Evolutionary conservation across 2,797 vertebrate genomes (phyloP).

Genomic region (Pantherophis alleghaniensis): DNA sequence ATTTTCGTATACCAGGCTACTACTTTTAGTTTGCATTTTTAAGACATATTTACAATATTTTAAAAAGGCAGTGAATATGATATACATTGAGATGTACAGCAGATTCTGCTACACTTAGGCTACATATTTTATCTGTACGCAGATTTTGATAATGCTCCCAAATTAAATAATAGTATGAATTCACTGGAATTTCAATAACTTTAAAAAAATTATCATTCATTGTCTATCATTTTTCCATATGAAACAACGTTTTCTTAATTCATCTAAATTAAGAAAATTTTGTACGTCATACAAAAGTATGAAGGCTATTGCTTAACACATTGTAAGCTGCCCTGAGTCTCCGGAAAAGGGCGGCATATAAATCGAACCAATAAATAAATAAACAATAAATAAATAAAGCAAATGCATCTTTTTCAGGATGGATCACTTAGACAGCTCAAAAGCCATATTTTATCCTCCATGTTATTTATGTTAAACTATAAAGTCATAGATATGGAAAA

Average conservation of each 20-base stretch:
- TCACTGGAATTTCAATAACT: neutral
- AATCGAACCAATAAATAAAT: too few relatives aligned
- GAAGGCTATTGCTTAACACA: too few relatives aligned
- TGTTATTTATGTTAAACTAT: too few relatives aligned
- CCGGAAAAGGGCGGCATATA: too few relatives aligned
- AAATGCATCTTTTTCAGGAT: neutral
- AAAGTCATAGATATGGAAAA: neutral
- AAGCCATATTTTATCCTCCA: too few relatives aligned
- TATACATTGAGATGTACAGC: neutral
- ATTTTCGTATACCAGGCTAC: neutral
- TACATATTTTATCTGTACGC: neutral
- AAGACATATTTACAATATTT: neutral
- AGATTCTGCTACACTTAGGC: neutral
- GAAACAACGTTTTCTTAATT: neutral
- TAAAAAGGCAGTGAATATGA: neutral
- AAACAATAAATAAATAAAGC: neutral
- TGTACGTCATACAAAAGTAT: too few relatives aligned
- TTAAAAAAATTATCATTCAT: neutral
- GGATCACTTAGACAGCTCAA: neutral
- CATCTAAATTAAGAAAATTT: neutral
- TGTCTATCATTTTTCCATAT: neutral
- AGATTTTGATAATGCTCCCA: neutral
- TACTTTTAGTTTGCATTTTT: neutral
- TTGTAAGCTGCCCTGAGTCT: too few relatives aligned
- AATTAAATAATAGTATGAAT: neutral